These are phyloP conservation scores for Rhamphomyia laevipes DNA, from an alignment of 2,888 invertebrate genomes.

Conservation along the genomic window DNA sequence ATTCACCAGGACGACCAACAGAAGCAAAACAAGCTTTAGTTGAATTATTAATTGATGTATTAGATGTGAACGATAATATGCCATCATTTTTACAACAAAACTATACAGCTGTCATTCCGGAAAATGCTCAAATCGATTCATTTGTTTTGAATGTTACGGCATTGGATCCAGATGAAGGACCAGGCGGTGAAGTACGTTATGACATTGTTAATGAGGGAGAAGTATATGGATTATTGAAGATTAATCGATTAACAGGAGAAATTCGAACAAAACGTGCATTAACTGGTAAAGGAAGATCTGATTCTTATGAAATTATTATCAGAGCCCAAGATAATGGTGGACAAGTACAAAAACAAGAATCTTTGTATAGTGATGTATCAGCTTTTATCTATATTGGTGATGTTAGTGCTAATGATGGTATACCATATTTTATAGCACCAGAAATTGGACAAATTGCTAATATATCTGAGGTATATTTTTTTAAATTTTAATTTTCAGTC, in stretches of 20 bases:
- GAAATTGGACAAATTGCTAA: slow-evolving; percentile 55
- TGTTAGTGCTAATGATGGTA: slow-evolving; percentile 69
- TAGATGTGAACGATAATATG: slow-evolving; percentile 70
- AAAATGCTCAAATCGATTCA: slow-evolving; percentile 55
- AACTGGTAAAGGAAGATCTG: slow-evolving; percentile 63
- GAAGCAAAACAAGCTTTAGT: slow-evolving; percentile 53
- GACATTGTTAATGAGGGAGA: slow-evolving; percentile 63
- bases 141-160: slow-evolving; percentile 58
- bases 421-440: slow-evolving; percentile 61
- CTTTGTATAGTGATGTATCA: slow-evolving; percentile 48
- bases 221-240: slow-evolving; percentile 55
- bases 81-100: slow-evolving; percentile 52
- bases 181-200: slow-evolving; percentile 57
- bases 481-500: neutral
- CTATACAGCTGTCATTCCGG: slow-evolving; percentile 62
- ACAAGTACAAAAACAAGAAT: slow-evolving; percentile 38
- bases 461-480: slow-evolving; percentile 48
- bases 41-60: slow-evolving; percentile 52
- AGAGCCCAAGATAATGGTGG: slow-evolving; percentile 59
- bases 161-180: slow-evolving; percentile 63
- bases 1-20: slow-evolving; percentile 57
- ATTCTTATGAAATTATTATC: slow-evolving; percentile 56
- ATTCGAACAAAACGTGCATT: slow-evolving; percentile 52
- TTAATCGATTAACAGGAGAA: slow-evolving; percentile 54
- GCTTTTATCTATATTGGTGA: slow-evolving; percentile 62